Conservation (phyloP, 1,140 invertebrate genomes). For the Acromyrmex heyeri region DNA sequence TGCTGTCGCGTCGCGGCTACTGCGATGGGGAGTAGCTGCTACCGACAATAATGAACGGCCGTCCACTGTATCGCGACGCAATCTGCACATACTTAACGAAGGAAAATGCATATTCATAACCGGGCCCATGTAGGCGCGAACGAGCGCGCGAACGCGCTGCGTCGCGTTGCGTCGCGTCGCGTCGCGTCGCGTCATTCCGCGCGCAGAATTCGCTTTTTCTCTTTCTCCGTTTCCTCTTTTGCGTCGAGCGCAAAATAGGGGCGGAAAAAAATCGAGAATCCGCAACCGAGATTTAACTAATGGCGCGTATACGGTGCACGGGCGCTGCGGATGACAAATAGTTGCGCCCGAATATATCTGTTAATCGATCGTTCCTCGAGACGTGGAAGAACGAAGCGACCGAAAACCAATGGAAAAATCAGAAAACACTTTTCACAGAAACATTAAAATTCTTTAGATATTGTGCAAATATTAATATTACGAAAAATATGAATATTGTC, state of each 20-base stretch:
- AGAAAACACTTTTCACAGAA: background rate
- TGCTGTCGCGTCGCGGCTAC: conserved; percentile 74
- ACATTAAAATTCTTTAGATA: background rate
- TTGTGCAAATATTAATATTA: background rate
- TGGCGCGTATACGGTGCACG: conserved; percentile 28
- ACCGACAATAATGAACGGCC: conserved; percentile 86
- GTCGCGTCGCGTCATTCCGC: conserved; percentile 74
- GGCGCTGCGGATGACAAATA: conserved; percentile 59
- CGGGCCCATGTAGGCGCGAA: conserved; percentile 75
- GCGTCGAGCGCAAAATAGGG: conserved; percentile 32
- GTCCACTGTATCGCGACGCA: conserved; percentile 85
- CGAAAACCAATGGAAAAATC: conserved; percentile 31
- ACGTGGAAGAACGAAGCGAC: conserved; percentile 28
- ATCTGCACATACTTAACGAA: conserved; percentile 86
- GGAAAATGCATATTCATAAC: conserved; percentile 87
- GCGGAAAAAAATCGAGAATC: conserved; percentile 60
- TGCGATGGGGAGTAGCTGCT: conserved; percentile 79
- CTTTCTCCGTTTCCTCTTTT: conserved; percentile 53
- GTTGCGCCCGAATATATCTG: conserved; percentile 55
- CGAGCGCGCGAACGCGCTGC: conserved; percentile 74
- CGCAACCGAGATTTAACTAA: conserved; percentile 65
- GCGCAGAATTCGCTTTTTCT: conserved; percentile 76
- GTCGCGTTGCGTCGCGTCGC: conserved; percentile 49
- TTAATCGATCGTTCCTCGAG: conserved; percentile 55
- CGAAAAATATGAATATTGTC: background rate